Evolutionary conservation across 2,797 vertebrate species (phyloP).

Genomic region (Sebastes oblongus): DNA sequence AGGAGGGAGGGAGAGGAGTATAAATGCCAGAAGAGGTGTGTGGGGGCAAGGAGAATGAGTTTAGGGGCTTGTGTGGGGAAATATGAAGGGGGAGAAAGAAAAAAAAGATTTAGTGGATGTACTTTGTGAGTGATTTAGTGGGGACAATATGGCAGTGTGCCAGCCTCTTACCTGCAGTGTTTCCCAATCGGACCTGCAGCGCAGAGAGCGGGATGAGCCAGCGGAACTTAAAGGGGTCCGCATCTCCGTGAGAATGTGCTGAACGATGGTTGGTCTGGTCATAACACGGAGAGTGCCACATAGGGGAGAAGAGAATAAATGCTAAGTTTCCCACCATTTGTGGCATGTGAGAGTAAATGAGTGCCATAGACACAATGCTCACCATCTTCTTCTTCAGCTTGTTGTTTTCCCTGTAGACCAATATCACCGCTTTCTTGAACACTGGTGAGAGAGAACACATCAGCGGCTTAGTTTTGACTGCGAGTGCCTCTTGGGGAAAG

Average conservation of each 20-base stretch:
- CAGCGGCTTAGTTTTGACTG: constrained; percentile 60
- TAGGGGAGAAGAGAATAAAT: background rate
- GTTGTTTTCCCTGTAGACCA: constrained; percentile 95
- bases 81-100: constrained; percentile 4
- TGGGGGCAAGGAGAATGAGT: constrained; percentile 20
- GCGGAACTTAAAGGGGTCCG: constrained; percentile 94
- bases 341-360: constrained; percentile 3
- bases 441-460: constrained; percentile 81
- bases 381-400: constrained; percentile 97
- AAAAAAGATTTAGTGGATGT: constrained; percentile 51
- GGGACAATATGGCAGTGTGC: constrained; percentile 4
- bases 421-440: constrained; percentile 96
- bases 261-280: constrained; percentile 84
- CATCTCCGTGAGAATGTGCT: constrained; percentile 85
- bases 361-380: constrained; percentile 55
- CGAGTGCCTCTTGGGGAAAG: constrained; percentile 52
- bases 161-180: constrained; percentile 88
- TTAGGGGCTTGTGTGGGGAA: constrained; percentile 15
- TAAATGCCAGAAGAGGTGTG: constrained; percentile 29
- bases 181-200: constrained; percentile 94
- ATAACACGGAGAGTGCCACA: background rate
- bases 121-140: constrained; percentile 58
- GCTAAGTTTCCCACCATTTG: background rate
- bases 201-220: constrained; percentile 96
- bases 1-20: constrained; percentile 11